Conservation (phyloP, 2,888 invertebrate species). For the Netelia melanura region DNA sequence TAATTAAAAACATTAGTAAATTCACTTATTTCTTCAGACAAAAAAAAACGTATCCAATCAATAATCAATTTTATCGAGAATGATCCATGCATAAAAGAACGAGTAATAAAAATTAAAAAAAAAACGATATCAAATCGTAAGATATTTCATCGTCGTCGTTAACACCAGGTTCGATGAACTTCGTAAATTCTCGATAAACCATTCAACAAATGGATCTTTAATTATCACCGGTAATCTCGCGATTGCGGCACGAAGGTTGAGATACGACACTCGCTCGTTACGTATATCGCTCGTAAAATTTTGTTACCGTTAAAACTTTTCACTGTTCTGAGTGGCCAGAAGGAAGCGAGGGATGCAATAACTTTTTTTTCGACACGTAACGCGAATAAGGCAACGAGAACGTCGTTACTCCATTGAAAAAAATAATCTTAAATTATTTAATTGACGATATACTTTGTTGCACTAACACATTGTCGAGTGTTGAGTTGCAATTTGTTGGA, state of each 20-base stretch:
- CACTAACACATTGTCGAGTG: constrained; percentile 31
- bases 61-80: too few relatives aligned
- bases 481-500: constrained; percentile 37
- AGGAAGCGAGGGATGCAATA: constrained; percentile 7
- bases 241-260: constrained; percentile 31
- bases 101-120: constrained; percentile 2
- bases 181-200: constrained; percentile 40
- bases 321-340: background rate
- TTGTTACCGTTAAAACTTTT: background rate
- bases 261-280: background rate
- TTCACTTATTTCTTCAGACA: too few relatives aligned
- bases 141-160: constrained; percentile 10
- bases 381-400: background rate
- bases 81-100: background rate
- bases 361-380: background rate
- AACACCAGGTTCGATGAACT: background rate
- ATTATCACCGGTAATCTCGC: constrained; percentile 44
- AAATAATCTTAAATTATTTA: constrained; percentile 45
- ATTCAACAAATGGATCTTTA: constrained; percentile 60
- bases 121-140: background rate
- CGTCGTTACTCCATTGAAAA: constrained; percentile 1
- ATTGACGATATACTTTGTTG: constrained; percentile 23
- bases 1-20: too few relatives aligned
- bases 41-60: too few relatives aligned
- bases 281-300: constrained; percentile 38